Evolutionary conservation across 37 sponge, comb jelly and placozoan genomes (phyloP), one percentile per base, ranked within the genome.

Genomic region (Axinella damicornis): DNA sequence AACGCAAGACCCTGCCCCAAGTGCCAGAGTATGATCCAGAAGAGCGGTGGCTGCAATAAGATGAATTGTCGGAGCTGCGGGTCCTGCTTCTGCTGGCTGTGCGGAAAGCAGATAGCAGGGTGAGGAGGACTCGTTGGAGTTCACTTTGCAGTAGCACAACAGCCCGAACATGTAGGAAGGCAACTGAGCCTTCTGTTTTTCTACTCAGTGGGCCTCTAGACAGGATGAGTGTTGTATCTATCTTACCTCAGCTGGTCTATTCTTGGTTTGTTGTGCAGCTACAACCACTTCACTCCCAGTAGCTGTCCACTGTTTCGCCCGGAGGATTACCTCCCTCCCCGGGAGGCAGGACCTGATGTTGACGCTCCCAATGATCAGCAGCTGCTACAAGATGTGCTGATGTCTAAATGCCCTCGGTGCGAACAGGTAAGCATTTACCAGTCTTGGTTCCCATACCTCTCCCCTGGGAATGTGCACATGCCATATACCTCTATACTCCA

Each of bases 1-100:
- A 71, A 71, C 71, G 88, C 84, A 21, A 83, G 52, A 56, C 41
- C 37, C 13, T 92, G 92, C 34, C 92, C 92, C 21, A 73, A 52
- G 22, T 92, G 92, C 55, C 32, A 61, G 25, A 56, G 36, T 19
- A 37, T 62, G n/a, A 84, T 92, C 39, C 79, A 82, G 69, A 92
- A 92, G 84, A 72, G 60, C 58, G 92, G 92, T 40, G 92, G 92
- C 60, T 92, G 92, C 65, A 92, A 92, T 77, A 79, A 92, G 24
- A 92, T 92, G 88, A 30, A 0, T 12, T 92, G 92, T 28, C 16
- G 19, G 24, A 65, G 64, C 25, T 92, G 92, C 35, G 57, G 71
- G 16, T 36, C 53, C 9, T 67, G 5, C 53, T 92, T 92, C 85
- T 92, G 92, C 46, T 92, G 92, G 92, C 20, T 87, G 30, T 92